These are phyloP conservation scores for Trissolcus basalis DNA, from an alignment of 1,140 invertebrate species.

Conservation along the genomic window DNA sequence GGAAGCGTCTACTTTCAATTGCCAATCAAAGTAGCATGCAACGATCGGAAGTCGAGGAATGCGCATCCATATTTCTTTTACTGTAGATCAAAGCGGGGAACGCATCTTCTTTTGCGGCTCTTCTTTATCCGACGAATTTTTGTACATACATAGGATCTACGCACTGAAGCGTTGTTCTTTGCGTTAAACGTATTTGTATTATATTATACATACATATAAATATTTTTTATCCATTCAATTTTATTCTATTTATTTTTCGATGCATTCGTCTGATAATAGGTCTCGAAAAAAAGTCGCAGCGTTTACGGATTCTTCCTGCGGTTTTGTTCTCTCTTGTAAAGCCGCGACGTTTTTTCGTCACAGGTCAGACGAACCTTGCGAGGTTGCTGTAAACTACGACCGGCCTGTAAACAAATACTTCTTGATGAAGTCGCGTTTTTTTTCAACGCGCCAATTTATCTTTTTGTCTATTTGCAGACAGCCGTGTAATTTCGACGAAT, in stretches of 20 bases:
- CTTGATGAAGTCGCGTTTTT: constrained; percentile 23
- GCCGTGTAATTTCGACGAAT: constrained; percentile 28
- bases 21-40: constrained; percentile 31
- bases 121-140: constrained; percentile 53
- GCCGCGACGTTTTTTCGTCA: not conserved
- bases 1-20: constrained; percentile 39
- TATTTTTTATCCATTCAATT: constrained; percentile 61
- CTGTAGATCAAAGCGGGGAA: constrained; percentile 26
- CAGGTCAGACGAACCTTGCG: too few species aligned
- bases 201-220: constrained; percentile 66
- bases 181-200: constrained; percentile 67
- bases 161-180: constrained; percentile 66
- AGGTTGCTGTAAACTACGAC: not conserved
- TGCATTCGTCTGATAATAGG: constrained; percentile 25
- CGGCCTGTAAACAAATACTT: not conserved
- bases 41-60: constrained; percentile 24
- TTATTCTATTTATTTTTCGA: constrained; percentile 56
- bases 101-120: constrained; percentile 29
- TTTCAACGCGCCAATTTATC: constrained; percentile 29
- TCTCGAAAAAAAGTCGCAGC: constrained; percentile 3
- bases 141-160: constrained; percentile 70
- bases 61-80: constrained; percentile 51
- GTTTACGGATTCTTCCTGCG: constrained; percentile 52
- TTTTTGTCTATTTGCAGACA: constrained; percentile 31
- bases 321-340: constrained; percentile 41